A percentile compares a stretch with the other conserved stretches of the same genome.
Evolutionary conservation across 2,113 vertebrate genomes (phyloP).

Genomic region (Crotalus helleri): DNA sequence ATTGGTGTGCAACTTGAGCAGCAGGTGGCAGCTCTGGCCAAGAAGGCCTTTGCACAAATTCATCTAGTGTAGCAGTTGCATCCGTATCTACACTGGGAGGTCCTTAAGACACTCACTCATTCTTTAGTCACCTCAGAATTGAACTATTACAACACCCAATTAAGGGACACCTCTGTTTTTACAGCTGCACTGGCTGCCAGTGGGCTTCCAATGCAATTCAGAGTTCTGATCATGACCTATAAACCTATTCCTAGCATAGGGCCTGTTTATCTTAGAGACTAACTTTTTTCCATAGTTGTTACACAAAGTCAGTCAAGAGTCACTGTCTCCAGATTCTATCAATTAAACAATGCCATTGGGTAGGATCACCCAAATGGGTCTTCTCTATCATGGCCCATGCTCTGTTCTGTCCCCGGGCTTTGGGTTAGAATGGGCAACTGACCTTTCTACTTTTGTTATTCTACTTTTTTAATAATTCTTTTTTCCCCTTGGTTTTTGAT

Average conservation of each 20-base stretch:
- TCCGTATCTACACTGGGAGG: background rate
- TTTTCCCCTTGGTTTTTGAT: too few relatives aligned
- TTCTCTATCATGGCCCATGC: background rate
- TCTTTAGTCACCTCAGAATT: background rate
- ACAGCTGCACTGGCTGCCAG: too few relatives aligned
- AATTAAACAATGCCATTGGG: background rate
- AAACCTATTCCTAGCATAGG: too few relatives aligned
- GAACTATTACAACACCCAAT: background rate
- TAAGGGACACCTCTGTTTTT: too few relatives aligned
- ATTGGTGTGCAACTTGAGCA: background rate
- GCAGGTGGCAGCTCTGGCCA: background rate
- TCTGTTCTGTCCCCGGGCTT: background rate
- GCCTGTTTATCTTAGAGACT: too few relatives aligned
- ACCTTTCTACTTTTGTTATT: too few relatives aligned
- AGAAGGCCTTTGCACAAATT: background rate
- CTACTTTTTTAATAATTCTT: too few relatives aligned
- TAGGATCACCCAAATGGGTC: background rate
- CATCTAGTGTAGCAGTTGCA: background rate
- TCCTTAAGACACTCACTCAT: background rate
- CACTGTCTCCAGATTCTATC: background rate
- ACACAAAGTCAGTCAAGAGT: background rate
- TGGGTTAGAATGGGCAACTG: too few relatives aligned
- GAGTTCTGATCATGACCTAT: too few relatives aligned
- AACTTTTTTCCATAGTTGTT: background rate
- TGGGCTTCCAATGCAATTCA: too few relatives aligned